Base-by-base conservation (phyloP, 2,797 vertebrate genomes). In the Galago senegalensis region DNA sequence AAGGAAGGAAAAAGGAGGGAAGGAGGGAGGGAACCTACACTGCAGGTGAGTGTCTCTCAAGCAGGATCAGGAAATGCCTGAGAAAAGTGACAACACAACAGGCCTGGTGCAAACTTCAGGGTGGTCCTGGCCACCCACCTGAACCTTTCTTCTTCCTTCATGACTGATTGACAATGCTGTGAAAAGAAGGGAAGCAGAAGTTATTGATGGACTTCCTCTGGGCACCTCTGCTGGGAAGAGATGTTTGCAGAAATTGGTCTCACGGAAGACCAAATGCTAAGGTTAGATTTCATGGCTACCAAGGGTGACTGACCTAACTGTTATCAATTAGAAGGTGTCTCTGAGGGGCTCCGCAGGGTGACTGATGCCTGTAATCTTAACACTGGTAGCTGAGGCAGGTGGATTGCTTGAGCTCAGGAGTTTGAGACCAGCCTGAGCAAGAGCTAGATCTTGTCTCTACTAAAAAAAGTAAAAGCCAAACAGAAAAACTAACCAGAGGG, bases 111-210 rank as follows among this genome's bases (percentile, higher is more conserved):
- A 89, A 72, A 70, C 46, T 49, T 12, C 10, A 76, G 13, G 20
- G 40, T 8, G 4, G 29, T 58, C 37, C 67, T 80, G 25, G 58
- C 65, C 3, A 43, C 27, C 31, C 5, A 58, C 16, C 21, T 21
- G 18, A 67, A 6, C 34, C 85, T 92, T 82, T 60, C 40, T 82
- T 65, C 40, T n/a, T 76, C 81, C 82, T 81, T 43, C 69, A 53
- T 18, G n/a, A 72, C 31, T 61, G 17, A 63, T 65, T 80, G 80
- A 76, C 9, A 70, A 13, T 88, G 37, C 49, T 70, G n/a, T 43
- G 37, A 77, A 94, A 23, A 40, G n/a, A 76, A 93, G 18, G 72
- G 75, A 94, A 63, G 3, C 46, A 85, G 70, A 93, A n/a, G 4
- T n/a, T 49, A 1, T 16, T 89, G 46, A 13, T 12, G 63, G 3